Percentiles rank a stretch among this genome's conserved stretches.
These are phyloP conservation scores for Taenioides sp. DNA, from an alignment of 2,797 vertebrate species.

Conservation along the genomic window DNA sequence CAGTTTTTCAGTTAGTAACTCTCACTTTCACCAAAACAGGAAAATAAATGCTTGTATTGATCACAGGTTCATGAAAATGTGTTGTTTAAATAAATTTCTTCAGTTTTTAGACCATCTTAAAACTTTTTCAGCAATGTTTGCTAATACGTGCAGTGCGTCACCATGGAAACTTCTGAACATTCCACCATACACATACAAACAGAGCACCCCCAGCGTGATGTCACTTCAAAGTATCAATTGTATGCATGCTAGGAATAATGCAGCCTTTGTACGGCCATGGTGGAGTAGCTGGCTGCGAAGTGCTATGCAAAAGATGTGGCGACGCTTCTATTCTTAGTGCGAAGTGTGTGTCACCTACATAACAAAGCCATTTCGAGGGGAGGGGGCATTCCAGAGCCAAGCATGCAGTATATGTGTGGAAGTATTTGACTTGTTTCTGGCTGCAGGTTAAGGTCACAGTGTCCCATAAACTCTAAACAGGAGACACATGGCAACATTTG, in stretches of 20 bases:
- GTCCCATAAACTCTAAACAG: slow-evolving; percentile 24
- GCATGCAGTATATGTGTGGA: slow-evolving; percentile 9
- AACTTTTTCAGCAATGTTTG: no score
- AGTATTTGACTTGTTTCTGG: slow-evolving; percentile 35
- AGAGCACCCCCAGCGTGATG: no score
- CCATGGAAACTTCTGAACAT: no score
- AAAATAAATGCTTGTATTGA: no score
- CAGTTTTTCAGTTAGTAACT: no score
- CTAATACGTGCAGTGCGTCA: no score
- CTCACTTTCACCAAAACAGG: no score
- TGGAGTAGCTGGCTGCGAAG: slow-evolving; percentile 44
- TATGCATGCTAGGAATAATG: slow-evolving; percentile 23
- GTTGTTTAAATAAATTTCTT: no score
- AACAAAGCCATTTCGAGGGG: slow-evolving; percentile 63
- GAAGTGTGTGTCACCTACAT: slow-evolving; percentile 39
- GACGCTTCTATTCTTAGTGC: slow-evolving; percentile 60
- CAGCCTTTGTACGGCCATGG: slow-evolving; percentile 10
- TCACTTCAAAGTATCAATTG: background rate
- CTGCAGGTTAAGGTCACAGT: slow-evolving; percentile 34
- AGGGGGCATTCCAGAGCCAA: slow-evolving; percentile 55
- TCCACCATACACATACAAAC: no score
- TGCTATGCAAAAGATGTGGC: slow-evolving; percentile 60
- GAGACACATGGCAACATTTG: slow-evolving; percentile 17
- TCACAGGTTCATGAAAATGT: no score
- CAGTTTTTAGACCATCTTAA: no score